Percentiles rank a stretch among this genome's conserved stretches.
phyloP scores from a whole-genome alignment of 1,140 invertebrate genomes.

The Bombus pyrosoma region DNA sequence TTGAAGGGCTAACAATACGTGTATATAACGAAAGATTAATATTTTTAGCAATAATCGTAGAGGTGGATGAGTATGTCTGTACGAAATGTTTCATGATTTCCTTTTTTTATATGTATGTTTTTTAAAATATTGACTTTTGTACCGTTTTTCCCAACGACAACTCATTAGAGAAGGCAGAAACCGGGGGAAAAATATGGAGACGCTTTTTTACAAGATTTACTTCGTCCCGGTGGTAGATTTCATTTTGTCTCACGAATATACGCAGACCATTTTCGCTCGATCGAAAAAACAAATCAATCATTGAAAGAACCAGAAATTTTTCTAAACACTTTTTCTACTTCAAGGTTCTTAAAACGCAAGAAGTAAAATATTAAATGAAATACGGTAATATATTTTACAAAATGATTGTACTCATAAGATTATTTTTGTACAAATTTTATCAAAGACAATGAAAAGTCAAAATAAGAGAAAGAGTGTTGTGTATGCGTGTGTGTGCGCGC shows the following conservation, averaged over 20 bases:
- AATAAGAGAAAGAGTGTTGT: background rate
- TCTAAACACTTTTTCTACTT: conserved; percentile 55
- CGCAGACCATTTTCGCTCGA: conserved; percentile 8
- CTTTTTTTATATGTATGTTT: conserved; percentile 56
- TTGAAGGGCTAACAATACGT: conserved; percentile 2
- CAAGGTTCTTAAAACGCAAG: conserved; percentile 54
- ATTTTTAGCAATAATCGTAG: conserved; percentile 48
- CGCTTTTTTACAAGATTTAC: conserved; percentile 55
- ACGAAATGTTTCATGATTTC: conserved; percentile 29
- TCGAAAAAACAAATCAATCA: conserved; percentile 1
- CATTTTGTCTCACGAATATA: conserved; percentile 37
- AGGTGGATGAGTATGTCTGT: conserved; percentile 21
- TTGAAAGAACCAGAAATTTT: conserved; percentile 29
- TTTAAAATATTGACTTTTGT: conserved; percentile 52
- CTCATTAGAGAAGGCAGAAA: background rate
- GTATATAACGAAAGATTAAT: conserved; percentile 41
- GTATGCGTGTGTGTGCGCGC: background rate
- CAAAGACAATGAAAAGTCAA: conserved; percentile 51
- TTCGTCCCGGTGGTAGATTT: conserved; percentile 22
- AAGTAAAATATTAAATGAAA: conserved; percentile 50
- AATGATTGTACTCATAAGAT: conserved; percentile 72
- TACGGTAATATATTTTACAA: conserved; percentile 66
- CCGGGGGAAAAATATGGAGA: background rate
- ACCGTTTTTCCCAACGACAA: conserved; percentile 44
- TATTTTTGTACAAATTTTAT: conserved; percentile 79